A percentile compares a stretch with the other conserved stretches of the same genome.
These are phyloP conservation scores for Gari tellinella DNA, from an alignment of 2,888 invertebrate species.

Conservation along the genomic window DNA sequence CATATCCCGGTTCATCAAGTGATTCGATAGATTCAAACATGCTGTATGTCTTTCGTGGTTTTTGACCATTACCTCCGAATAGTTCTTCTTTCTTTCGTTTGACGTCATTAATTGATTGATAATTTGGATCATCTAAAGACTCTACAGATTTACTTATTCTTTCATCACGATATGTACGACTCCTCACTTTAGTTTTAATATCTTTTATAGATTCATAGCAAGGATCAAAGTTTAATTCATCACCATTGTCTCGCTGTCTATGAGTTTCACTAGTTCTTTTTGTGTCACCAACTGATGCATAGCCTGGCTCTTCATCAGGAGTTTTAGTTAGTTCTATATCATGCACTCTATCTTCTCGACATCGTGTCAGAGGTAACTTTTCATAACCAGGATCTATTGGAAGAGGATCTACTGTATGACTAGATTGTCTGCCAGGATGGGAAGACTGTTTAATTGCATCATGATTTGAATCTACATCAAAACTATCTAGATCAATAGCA, in stretches of 20 bases:
- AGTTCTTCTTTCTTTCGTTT: slow-evolving; percentile 6
- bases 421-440: neutral
- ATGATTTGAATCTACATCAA: slow-evolving; percentile 5
- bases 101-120: slow-evolving; percentile 46
- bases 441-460: neutral
- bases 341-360: neutral
- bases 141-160: slow-evolving; percentile 15
- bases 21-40: slow-evolving; percentile 50
- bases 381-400: slow-evolving; percentile 33
- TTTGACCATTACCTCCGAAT: neutral
- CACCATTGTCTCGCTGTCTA: neutral
- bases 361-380: slow-evolving; percentile 15
- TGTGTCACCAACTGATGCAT: slow-evolving; percentile 8
- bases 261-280: neutral
- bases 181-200: slow-evolving; percentile 18
- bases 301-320: neutral
- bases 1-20: slow-evolving; percentile 58
- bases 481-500: slow-evolving; percentile 51
- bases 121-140: slow-evolving; percentile 34
- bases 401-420: neutral
- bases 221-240: slow-evolving; percentile 25
- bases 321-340: neutral
- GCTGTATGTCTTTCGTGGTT: slow-evolving; percentile 43
- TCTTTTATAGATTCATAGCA: slow-evolving; percentile 47
- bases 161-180: neutral